Base-by-base conservation (phyloP, 2,888 invertebrate species). In the Notodonta ziczac region DNA sequence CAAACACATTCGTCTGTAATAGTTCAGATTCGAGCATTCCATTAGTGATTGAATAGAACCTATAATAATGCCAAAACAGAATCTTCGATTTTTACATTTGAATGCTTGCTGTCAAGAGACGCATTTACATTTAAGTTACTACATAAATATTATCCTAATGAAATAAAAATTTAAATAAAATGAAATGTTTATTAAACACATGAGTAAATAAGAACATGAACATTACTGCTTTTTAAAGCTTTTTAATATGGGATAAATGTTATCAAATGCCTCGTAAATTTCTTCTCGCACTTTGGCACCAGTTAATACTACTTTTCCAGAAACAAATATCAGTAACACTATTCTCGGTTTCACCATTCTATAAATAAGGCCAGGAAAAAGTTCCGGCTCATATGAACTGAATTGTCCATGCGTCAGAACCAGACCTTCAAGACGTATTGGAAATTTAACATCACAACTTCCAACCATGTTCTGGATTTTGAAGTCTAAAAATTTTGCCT, bases 351-450 rank as follows among this genome's bases (percentile, higher is more conserved):
- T 97, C 60, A 99, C 98, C 98, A 99, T 98, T 83, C 99, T 95
- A 88, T 99, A 99, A 77, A 99, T 99, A 53, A 99, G 95, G 71
- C 99, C 99, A 54, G 99, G 99, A 88, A 99, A 99, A 55, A 99
- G 94, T 89, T 99, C 99, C 0, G 99, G 99, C 90, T 99, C 99
- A 87, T 99, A 99, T 2, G 96, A 96, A 81, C 96, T 96, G 83
- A 95, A 97, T 90, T 96, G 97, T 77, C 95, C 96, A 92, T 95
- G 97, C 77, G 95, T 96, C 73, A 95, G 95, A 81, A 96, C 96
- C 80, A 96, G 94, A 77, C 96, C 97, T 90, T 96, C 97, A 69
- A 95, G 94, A 78, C 95, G 95, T 81, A 96, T 96, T 62, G 96
- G 97, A 88, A 96, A 97, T 86, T 95, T 95, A 59, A 96, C 95